phyloP scores from a whole-genome alignment of 2,888 invertebrate genomes.

The Drosophila demipolita region DNA sequence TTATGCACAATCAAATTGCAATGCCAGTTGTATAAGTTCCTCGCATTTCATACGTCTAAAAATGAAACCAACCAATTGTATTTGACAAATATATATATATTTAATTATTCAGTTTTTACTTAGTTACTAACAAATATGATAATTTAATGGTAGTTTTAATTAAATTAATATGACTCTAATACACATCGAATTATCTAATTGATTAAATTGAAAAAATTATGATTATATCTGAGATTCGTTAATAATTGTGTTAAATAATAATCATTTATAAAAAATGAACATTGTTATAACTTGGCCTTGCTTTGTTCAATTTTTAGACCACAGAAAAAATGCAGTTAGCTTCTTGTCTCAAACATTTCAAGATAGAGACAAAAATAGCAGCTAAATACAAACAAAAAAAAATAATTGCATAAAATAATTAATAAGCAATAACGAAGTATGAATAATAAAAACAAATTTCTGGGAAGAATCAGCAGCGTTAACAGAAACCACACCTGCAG shows the following conservation, averaged over 20 bases:
- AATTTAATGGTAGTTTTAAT: background rate
- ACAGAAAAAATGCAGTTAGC: background rate
- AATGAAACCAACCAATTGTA: no score
- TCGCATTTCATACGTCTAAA: background rate
- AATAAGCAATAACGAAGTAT: background rate
- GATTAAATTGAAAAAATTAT: background rate
- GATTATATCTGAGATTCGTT: background rate
- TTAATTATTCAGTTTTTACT: background rate
- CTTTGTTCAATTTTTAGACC: background rate
- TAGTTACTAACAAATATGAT: background rate
- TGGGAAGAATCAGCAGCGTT: background rate
- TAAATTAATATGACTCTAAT: background rate
- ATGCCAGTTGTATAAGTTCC: background rate
- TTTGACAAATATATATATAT: background rate
- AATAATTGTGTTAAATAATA: background rate
- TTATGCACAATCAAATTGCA: background rate
- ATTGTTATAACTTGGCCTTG: background rate
- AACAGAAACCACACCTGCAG: slow-evolving; percentile 26
- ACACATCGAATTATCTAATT: background rate
- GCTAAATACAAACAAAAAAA: background rate
- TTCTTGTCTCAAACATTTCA: background rate
- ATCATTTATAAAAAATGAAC: background rate
- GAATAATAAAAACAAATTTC: background rate
- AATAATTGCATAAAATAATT: background rate
- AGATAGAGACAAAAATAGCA: background rate